Base-by-base conservation (phyloP, 2,888 invertebrate species). In the Osmoderma eremita region DNA sequence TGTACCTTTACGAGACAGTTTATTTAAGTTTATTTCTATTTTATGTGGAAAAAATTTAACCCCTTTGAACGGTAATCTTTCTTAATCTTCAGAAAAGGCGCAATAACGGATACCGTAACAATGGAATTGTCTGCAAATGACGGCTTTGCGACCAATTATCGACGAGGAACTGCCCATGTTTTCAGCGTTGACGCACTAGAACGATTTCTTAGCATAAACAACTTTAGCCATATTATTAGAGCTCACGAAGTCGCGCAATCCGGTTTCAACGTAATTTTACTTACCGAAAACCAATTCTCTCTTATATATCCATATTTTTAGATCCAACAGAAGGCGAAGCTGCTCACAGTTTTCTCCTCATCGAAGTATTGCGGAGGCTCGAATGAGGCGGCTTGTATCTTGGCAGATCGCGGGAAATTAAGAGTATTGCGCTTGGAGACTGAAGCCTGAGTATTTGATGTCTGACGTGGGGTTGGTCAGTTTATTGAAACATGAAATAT, bases 331-430 rank as follows among this genome's bases (percentile, higher is more conserved):
- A 87, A 88, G 69, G 91, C 91, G 0, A 87, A 86, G 70, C 81
- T 92, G 42, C 77, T 92, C 68, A 90, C 91, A 0, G 89, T 92
- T 18, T 92, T 92, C 81, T 91, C 91, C 0, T 91, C 91, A 0
- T 90, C 89, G 1, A 87, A 85, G 73, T 92, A 92, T 82, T 91
- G 90, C 80, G 90, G 91, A 49, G 88, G 88, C 1, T 84, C 80
- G 68, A 92, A 92, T 80, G 90, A 91, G 78, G 90, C 90, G 0
- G 91, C 90, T 8, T 88, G 91, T 71, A 86, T 89, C 13, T 79
- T 92, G 68, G 87, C 88, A 0, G 89, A 90, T 74, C 86, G 86
- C 72, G 85, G 85, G 63, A 89, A 89, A 78, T 79, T 92, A 36
- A 80, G 91, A 18, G 83, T 90, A 51, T 84, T 92, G 65, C 81